Percentiles rank a stretch among this genome's conserved stretches.
phyloP scores from a whole-genome alignment of 1,140 invertebrate species.

The Drosophila burlai region DNA sequence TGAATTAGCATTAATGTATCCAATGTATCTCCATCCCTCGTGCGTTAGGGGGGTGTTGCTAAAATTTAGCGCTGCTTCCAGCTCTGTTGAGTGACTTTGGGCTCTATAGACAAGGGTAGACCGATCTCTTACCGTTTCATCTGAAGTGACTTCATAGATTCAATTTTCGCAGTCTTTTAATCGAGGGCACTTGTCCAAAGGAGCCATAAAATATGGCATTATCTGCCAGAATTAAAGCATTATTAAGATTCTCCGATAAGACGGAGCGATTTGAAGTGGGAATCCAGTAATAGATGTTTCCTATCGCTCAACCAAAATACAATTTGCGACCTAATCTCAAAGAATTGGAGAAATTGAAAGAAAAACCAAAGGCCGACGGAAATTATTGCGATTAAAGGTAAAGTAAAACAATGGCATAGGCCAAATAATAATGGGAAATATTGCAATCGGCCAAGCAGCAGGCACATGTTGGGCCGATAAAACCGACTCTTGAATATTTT shows the following conservation, averaged over 20 bases:
- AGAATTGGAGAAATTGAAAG: constrained; percentile 14
- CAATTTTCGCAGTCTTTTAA: constrained; percentile 13
- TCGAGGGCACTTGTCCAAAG: constrained; percentile 4
- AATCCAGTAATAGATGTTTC: constrained; percentile 46
- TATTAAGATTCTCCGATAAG: constrained; percentile 43
- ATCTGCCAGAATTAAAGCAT: constrained; percentile 41
- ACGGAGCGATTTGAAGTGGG: constrained; percentile 18
- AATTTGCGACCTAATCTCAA: constrained; percentile 25
- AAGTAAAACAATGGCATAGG: constrained; percentile 21
- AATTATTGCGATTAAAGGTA: constrained; percentile 31
- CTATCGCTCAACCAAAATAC: constrained; percentile 31
- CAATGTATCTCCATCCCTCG: not conserved
- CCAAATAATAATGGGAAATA: constrained; percentile 45
- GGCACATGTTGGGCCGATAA: constrained; percentile 28
- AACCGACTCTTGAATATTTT: constrained; percentile 44
- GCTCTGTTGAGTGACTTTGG: no score
- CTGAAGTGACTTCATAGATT: constrained; percentile 25
- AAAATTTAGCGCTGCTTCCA: not conserved
- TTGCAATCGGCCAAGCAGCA: constrained; percentile 6
- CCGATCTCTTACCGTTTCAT: not conserved
- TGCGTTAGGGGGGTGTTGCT: not conserved
- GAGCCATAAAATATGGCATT: constrained; percentile 45
- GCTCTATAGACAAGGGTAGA: no score
- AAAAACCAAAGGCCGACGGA: not conserved
- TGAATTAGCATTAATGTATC: constrained; percentile 2